Base-by-base conservation (phyloP, 2,888 invertebrate species). In the Agrochola lota region DNA sequence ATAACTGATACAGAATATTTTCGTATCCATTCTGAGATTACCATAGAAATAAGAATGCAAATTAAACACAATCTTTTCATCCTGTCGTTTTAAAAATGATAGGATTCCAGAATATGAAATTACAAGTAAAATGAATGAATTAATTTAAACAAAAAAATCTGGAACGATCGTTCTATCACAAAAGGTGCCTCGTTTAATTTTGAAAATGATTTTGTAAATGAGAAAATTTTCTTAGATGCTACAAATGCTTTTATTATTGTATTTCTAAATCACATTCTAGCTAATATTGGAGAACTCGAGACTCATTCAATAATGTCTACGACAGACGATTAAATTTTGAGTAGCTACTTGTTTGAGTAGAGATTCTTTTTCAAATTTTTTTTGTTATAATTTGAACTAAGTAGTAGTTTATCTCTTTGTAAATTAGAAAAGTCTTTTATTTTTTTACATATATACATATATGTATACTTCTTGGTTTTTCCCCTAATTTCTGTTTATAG, bases 21-120 rank as follows among this genome's bases (percentile, higher is more conserved):
- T 49, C 55, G 23, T 66, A 59, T 62, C 35, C 11, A 69, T 78
- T 83, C 35, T n/a, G 23, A 69, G 23, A 83, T 81, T 83, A 83
- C 55, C 78, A 81, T 81, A 73, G 72, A 83, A 73, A 81, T 73
- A 73, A 73, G 30, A 83, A 78, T 70, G 60, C 73, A 67, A 78
- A 82, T 35, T 81, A 81, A 60, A 60, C 35, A 59, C 2, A 60
- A 49, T 17, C 1, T 43, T 60, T 69, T 71, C n/a, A 71, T 76
- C 17, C 3, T 7, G 23, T 43, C 30, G 15, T 72, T 82, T 70
- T 26, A 49, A 35, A 82, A 82, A 78, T 72, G 43, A 30, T 60
- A 62, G 49, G 57, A 72, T 69, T 71, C 17, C 63, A 69, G 40
- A 64, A 69, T 71, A 68, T 63, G 59, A 71, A 68, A 77, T 82